phyloP scores from a whole-genome alignment of 2,113 vertebrate species.

The Capricornis sumatraensis region DNA sequence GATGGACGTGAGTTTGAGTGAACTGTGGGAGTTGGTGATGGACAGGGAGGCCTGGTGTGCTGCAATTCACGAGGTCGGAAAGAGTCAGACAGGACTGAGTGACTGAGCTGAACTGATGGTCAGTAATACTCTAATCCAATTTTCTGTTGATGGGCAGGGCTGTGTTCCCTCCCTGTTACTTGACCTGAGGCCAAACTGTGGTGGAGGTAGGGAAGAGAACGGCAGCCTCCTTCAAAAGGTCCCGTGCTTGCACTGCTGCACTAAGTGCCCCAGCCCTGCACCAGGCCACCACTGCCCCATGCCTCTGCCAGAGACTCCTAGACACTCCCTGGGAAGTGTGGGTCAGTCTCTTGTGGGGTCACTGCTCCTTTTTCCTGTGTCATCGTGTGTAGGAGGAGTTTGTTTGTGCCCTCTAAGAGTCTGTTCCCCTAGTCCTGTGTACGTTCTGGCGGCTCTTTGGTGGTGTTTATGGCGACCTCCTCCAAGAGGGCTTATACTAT shows the following conservation, averaged over 20 bases:
- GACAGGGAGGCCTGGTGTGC: no score
- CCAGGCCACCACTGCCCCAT: not conserved
- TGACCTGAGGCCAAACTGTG: not conserved
- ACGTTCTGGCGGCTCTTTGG: not conserved
- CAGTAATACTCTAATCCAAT: not conserved
- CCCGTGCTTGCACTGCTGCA: not conserved
- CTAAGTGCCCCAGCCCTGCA: not conserved
- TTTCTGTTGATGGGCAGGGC: not conserved
- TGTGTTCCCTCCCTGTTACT: not conserved
- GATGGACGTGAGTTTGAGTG: rapidly evolving
- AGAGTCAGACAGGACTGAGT: no score
- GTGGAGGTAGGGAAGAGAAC: not conserved
- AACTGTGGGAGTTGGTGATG: no score
- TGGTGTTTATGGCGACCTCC: not conserved
- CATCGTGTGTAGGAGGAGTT: not conserved
- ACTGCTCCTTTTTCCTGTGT: not conserved
- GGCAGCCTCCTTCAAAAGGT: not conserved
- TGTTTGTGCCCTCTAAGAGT: not conserved
- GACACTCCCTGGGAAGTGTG: not conserved
- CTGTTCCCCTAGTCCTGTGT: not conserved
- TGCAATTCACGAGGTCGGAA: no score
- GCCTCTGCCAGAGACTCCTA: not conserved
- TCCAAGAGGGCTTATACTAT: not conserved
- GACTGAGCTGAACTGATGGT: no score
- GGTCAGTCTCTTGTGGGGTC: not conserved